These are phyloP conservation scores for Diprion similis DNA, from an alignment of 1,140 invertebrate species.

Conservation along the genomic window DNA sequence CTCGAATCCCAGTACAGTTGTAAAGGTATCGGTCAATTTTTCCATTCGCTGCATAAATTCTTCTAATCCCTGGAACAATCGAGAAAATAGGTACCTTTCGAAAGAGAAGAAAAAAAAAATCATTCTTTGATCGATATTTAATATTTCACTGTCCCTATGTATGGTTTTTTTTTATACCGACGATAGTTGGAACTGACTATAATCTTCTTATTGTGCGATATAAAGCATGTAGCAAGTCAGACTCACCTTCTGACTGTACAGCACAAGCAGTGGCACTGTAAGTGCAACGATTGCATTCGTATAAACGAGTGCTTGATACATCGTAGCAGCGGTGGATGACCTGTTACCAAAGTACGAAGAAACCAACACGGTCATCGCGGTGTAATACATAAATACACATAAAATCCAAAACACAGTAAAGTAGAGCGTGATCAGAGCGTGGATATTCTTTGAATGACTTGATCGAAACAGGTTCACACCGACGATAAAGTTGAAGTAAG, in stretches of 20 bases:
- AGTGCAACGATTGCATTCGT: neutral
- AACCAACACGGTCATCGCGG: neutral
- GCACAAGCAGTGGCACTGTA: neutral
- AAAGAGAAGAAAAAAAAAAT: too few relatives aligned
- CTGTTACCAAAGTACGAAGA: neutral
- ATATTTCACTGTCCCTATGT: too few relatives aligned
- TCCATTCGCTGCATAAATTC: conserved; percentile 11
- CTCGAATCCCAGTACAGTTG: conserved; percentile 13
- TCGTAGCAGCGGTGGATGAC: neutral
- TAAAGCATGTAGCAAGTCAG: neutral
- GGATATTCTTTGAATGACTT: neutral
- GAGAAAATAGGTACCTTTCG: neutral
- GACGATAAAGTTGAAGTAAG: neutral
- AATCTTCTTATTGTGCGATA: too few relatives aligned
- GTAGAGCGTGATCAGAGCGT: neutral
- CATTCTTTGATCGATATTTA: too few relatives aligned
- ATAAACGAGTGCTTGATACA: neutral
- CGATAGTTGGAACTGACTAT: too few relatives aligned
- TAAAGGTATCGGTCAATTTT: conserved; percentile 13
- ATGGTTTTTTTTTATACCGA: too few relatives aligned
- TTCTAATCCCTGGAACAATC: conserved; percentile 11
- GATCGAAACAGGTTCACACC: neutral
- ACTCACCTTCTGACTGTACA: neutral
- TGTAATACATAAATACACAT: neutral
- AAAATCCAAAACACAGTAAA: neutral